Evolutionary conservation across 2,113 vertebrate species (phyloP).

Genomic region (Lophochroa leadbeateri): DNA sequence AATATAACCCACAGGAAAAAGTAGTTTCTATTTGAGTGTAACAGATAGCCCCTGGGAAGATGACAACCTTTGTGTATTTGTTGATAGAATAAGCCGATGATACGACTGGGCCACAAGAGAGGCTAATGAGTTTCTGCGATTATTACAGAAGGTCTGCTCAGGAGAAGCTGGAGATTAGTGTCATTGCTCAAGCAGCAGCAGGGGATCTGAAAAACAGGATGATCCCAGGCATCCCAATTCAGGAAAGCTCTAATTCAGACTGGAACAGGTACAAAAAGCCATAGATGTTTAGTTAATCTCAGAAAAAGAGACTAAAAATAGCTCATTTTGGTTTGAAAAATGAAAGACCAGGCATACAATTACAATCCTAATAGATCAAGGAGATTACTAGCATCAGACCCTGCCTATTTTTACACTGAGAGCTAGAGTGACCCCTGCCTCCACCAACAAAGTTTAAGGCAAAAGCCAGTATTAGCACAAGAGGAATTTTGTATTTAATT

Average conservation of each 20-base stretch:
- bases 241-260: not conserved
- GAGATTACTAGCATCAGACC: not conserved
- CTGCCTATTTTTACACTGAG: not conserved
- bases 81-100: not conserved
- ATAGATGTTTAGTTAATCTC: not conserved
- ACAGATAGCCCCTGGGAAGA: not conserved
- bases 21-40: not conserved
- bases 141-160: not conserved
- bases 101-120: not conserved
- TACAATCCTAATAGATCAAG: not conserved
- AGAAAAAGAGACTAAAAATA: conserved; percentile 1
- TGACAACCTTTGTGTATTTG: not conserved
- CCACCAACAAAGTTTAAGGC: not conserved
- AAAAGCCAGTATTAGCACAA: not conserved
- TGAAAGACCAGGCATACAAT: not conserved
- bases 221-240: not conserved
- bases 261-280: not conserved
- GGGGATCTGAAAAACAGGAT: not conserved
- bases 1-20: not conserved
- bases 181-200: not conserved
- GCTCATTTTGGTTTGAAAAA: not conserved
- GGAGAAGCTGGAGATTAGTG: not conserved
- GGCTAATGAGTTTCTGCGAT: conserved; percentile 26
- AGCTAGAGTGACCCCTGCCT: not conserved
- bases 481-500: not conserved